Evolutionary conservation across 1,140 invertebrate species (phyloP).

Genomic region (Drosophila athabasca): DNA sequence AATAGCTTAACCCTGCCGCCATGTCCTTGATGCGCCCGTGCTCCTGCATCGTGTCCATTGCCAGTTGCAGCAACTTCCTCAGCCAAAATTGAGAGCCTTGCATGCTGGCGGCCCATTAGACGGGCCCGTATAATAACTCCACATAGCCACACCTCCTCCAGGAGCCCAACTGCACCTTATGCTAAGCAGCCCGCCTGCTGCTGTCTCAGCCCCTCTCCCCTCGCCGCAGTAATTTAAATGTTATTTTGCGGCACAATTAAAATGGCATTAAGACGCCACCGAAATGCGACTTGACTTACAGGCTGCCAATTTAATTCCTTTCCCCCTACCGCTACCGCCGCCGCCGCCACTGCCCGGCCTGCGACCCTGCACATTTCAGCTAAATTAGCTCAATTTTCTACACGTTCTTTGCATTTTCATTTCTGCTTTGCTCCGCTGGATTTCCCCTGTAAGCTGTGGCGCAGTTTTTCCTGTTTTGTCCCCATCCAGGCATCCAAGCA

Average conservation of each 20-base stretch:
- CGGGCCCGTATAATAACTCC: slow-evolving; percentile 43
- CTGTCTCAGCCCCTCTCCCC: slow-evolving; percentile 36
- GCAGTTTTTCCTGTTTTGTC: slow-evolving; percentile 1
- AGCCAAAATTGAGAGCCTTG: slow-evolving; percentile 44
- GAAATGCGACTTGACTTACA: slow-evolving; percentile 51
- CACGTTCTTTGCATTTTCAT: slow-evolving; percentile 44
- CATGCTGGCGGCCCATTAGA: slow-evolving; percentile 73
- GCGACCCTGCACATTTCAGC: slow-evolving; percentile 19
- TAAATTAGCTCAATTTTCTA: slow-evolving; percentile 53
- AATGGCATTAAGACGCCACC: slow-evolving; percentile 65
- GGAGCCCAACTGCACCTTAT: slow-evolving; percentile 16
- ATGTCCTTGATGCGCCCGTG: slow-evolving; percentile 43
- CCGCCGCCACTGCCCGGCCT: neutral
- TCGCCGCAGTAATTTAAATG: slow-evolving; percentile 77
- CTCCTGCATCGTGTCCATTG: slow-evolving; percentile 2
- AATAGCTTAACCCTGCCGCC: slow-evolving; percentile 13
- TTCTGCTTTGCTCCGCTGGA: neutral
- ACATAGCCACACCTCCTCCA: slow-evolving; percentile 19
- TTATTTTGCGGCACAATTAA: slow-evolving; percentile 77
- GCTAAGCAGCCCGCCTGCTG: slow-evolving; percentile 33
- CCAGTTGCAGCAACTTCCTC: slow-evolving; percentile 33
- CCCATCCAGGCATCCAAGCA: neutral
- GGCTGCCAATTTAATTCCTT: slow-evolving; percentile 50
- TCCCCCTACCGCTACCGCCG: neutral
- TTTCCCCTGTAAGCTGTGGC: slow-evolving; percentile 21